Conservation (phyloP, 53 echinoderm and acorn worm genomes). For the Holothuria leucospilota region DNA sequence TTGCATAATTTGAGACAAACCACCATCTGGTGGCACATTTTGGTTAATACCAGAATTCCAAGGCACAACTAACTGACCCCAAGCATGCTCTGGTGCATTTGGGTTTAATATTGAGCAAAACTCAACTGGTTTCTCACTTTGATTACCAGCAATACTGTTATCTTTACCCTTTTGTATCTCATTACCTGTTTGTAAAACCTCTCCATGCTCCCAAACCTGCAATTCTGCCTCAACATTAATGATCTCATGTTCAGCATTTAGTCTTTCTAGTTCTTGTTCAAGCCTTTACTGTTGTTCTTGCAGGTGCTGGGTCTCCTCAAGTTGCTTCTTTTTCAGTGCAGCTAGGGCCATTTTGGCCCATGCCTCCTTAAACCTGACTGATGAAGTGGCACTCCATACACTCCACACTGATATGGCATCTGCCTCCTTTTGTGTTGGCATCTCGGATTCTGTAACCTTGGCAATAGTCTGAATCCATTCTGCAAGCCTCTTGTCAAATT, state of each 20-base stretch:
- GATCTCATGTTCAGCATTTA: neutral
- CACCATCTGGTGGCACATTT: too few species aligned
- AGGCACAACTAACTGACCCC: too few species aligned
- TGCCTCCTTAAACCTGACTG: conserved; percentile 3
- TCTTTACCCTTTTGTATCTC: neutral
- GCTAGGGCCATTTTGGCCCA: conserved; percentile 11
- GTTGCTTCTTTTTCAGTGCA: neutral
- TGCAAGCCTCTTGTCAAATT: neutral
- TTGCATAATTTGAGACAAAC: too few species aligned
- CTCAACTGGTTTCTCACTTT: neutral
- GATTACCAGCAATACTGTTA: neutral
- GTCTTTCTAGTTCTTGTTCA: neutral
- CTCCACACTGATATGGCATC: neutral
- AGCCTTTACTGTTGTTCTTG: conserved; percentile 1
- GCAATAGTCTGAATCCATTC: conserved; percentile 7
- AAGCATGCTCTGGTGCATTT: neutral
- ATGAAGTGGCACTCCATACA: neutral
- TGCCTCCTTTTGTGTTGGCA: neutral
- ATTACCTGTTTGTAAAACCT: neutral
- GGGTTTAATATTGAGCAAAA: neutral
- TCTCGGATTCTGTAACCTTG: conserved; percentile 7
- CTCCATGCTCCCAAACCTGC: neutral
- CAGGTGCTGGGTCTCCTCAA: neutral
- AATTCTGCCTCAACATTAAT: neutral
- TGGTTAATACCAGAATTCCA: too few species aligned